phyloP scores from a whole-genome alignment of 2,797 vertebrate genomes.

The Champsocephalus gunnari region DNA sequence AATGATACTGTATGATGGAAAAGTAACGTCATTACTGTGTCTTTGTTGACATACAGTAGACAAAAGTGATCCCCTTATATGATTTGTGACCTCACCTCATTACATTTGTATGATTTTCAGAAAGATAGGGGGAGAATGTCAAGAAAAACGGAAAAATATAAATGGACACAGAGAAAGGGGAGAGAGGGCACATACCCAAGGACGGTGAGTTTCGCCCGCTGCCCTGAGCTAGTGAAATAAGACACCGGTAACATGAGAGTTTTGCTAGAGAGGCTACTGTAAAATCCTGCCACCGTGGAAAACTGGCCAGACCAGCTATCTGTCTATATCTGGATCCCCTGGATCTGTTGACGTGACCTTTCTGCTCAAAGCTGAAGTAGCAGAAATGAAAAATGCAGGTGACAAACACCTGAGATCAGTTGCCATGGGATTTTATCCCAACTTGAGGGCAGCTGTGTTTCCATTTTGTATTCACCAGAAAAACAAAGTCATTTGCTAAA shows the following conservation, averaged over 20 bases:
- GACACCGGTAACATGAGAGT: conserved; percentile 82
- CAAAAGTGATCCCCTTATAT: conserved; percentile 1
- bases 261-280: conserved; percentile 77
- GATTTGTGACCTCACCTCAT: conserved; percentile 31
- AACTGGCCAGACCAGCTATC: conserved; percentile 77
- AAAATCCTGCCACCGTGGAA: conserved; percentile 78
- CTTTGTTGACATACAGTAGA: conserved; percentile 23
- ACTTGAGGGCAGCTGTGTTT: conserved; percentile 6
- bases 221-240: conserved; percentile 84
- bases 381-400: conserved; percentile 74
- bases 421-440: conserved; percentile 20
- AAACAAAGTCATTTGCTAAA: conserved; percentile 10
- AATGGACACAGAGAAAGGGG: conserved; percentile 53
- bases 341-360: conserved; percentile 83
- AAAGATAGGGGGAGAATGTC: conserved; percentile 12
- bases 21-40: conserved; percentile 24
- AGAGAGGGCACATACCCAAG: conserved; percentile 75
- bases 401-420: conserved; percentile 64
- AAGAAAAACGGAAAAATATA: conserved; percentile 27
- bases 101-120: neutral
- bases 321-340: conserved; percentile 78
- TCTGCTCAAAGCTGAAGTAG: conserved; percentile 72
- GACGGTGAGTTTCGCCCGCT: conserved; percentile 75
- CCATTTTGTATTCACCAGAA: conserved; percentile 5
- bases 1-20: conserved; percentile 4